phyloP scores from a whole-genome alignment of 2,888 invertebrate species.

The Gnatocerus cornutus region DNA sequence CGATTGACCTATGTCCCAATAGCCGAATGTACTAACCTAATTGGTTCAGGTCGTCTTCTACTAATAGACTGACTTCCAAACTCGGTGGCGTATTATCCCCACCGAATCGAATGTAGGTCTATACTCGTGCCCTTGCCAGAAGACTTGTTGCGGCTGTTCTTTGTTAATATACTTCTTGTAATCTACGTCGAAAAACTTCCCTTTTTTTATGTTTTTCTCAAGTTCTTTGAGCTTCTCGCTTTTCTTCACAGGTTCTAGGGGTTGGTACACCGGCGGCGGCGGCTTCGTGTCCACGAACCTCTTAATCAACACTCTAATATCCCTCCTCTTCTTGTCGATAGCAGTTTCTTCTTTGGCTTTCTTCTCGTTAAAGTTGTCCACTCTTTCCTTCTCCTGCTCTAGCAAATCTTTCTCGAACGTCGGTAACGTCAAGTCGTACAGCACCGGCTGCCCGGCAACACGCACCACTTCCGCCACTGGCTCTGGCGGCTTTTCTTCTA shows the following conservation, averaged over 20 bases:
- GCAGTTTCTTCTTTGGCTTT: conserved; percentile 66
- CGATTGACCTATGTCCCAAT: conserved; percentile 60
- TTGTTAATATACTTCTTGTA: conserved; percentile 67
- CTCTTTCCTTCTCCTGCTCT: conserved; percentile 67
- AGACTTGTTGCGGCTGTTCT: conserved; percentile 56
- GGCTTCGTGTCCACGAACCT: conserved; percentile 62
- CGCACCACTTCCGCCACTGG: conserved; percentile 48
- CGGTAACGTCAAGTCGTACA: conserved; percentile 62
- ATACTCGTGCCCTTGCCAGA: conserved; percentile 66
- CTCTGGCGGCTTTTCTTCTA: conserved; percentile 43
- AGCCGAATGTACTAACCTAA: conserved; percentile 63
- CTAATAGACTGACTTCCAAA: conserved; percentile 68
- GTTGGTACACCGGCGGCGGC: conserved; percentile 64
- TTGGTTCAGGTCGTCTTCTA: conserved; percentile 55
- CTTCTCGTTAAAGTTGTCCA: conserved; percentile 66
- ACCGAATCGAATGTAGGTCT: conserved; percentile 68
- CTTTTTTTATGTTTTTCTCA: conserved; percentile 67
- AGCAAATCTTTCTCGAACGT: conserved; percentile 67
- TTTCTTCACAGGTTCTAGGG: conserved; percentile 67
- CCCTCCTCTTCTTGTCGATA: conserved; percentile 66
- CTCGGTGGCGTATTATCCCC: conserved; percentile 68
- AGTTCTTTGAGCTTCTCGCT: conserved; percentile 67
- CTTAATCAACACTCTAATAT: conserved; percentile 64
- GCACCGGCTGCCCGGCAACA: conserved; percentile 48
- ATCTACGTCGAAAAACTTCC: conserved; percentile 68